Conservation (phyloP, 2,113 vertebrate species). For the Scopus umbretta region DNA sequence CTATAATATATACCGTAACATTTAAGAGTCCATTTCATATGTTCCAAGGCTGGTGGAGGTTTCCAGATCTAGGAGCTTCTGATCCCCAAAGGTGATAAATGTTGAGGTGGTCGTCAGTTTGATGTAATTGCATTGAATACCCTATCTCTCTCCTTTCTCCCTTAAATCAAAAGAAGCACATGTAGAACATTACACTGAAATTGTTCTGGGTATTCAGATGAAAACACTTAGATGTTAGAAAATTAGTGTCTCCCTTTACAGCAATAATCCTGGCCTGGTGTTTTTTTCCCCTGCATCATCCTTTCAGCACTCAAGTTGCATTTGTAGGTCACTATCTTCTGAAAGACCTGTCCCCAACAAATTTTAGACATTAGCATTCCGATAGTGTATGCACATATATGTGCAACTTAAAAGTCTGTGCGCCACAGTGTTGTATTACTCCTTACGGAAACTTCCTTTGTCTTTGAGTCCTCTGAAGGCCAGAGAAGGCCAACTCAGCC, state of each 20-base stretch:
- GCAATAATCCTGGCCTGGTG: not conserved
- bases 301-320: not conserved
- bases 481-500: not conserved
- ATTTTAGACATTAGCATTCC: not conserved
- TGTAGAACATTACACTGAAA: not conserved
- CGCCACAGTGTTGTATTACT: not conserved
- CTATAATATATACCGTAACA: fast-evolving
- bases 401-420: not conserved
- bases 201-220: not conserved
- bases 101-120: not conserved
- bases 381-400: not conserved
- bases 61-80: not conserved
- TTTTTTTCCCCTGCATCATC: not conserved
- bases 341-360: not conserved
- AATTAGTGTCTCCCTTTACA: not conserved
- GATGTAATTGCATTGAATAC: not conserved
- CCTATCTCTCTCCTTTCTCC: not conserved
- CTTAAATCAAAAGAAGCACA: not conserved
- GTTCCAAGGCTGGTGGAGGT: not conserved
- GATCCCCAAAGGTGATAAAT: not conserved
- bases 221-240: not conserved
- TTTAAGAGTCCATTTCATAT: not conserved
- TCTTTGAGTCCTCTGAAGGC: not conserved
- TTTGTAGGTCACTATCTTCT: not conserved
- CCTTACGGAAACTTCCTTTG: not conserved